These are phyloP conservation scores for Alviniconcha strummeri DNA, from an alignment of 2,888 invertebrate species.

Conservation along the genomic window DNA sequence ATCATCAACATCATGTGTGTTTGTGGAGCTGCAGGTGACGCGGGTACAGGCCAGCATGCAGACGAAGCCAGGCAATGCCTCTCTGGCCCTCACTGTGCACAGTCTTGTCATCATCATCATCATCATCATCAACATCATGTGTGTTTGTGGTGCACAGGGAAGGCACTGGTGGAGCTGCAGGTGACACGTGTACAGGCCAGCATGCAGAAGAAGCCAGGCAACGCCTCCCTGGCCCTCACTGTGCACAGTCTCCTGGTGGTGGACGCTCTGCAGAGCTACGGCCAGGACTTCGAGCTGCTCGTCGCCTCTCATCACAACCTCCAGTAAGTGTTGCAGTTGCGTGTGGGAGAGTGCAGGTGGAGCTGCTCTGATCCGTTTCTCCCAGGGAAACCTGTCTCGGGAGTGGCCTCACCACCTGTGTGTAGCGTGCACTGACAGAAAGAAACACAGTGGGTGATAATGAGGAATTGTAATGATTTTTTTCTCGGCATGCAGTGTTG, in stretches of 20 bases:
- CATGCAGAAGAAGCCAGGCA: constrained; percentile 83
- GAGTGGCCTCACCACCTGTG: no score
- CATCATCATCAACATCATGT: no score
- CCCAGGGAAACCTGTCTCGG: no score
- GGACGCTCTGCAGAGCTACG: constrained; percentile 95
- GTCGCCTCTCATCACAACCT: constrained; percentile 96
- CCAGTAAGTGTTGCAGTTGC: constrained; percentile 77
- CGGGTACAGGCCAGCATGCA: constrained; percentile 87
- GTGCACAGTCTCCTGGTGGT: constrained; percentile 94
- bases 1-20: no score
- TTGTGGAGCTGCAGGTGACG: constrained; percentile 85
- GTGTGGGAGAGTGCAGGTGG: no score
- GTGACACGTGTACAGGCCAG: constrained; percentile 90
- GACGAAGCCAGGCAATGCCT: constrained; percentile 84
- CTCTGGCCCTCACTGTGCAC: constrained; percentile 90
- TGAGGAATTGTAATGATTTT: no score
- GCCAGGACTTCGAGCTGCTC: constrained; percentile 94
- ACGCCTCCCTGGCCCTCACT: constrained; percentile 86
- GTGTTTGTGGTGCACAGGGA: constrained; percentile 76
- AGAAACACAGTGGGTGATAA: no score
- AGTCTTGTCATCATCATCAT: constrained; percentile 78
- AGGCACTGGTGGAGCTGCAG: constrained; percentile 94
- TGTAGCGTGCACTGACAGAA: no score
- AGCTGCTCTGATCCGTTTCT: no score
- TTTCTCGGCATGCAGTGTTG: no score